Conservation (phyloP, 2,797 vertebrate genomes). For the Sebastes wilsoni region DNA sequence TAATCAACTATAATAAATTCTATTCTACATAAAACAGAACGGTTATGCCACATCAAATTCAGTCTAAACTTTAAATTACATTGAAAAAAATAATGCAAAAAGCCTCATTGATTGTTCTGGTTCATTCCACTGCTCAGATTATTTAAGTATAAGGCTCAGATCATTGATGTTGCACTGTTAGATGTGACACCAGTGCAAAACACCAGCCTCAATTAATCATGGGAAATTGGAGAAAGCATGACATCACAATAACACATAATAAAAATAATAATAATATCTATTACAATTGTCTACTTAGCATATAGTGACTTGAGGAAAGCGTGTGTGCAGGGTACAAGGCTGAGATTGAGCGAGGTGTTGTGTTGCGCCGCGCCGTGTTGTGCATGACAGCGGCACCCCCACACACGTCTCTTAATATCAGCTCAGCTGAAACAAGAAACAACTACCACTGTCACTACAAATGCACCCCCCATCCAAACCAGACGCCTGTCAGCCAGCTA, state of each 20-base stretch:
- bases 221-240: background rate
- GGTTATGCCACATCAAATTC: background rate
- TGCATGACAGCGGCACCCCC: slow-evolving; percentile 53
- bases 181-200: background rate
- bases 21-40: background rate
- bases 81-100: background rate
- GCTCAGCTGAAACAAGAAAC: slow-evolving; percentile 78
- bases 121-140: background rate
- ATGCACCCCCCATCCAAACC: slow-evolving; percentile 64
- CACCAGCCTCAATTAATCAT: background rate
- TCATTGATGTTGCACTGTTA: background rate
- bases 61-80: background rate
- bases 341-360: slow-evolving; percentile 23
- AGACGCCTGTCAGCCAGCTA: slow-evolving; percentile 77
- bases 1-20: background rate
- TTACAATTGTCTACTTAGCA: slow-evolving; percentile 18
- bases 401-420: slow-evolving; percentile 70
- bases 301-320: slow-evolving; percentile 12
- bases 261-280: slow-evolving; percentile 4
- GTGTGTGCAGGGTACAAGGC: slow-evolving; percentile 15
- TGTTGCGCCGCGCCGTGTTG: slow-evolving; percentile 25
- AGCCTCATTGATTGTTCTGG: background rate
- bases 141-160: background rate
- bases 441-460: slow-evolving; percentile 80
- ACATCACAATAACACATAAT: background rate